A percentile compares a stretch with the other conserved stretches of the same genome.
Conservation (phyloP, 2,888 invertebrate species). For the Lordiphosa fenestrarum region DNA sequence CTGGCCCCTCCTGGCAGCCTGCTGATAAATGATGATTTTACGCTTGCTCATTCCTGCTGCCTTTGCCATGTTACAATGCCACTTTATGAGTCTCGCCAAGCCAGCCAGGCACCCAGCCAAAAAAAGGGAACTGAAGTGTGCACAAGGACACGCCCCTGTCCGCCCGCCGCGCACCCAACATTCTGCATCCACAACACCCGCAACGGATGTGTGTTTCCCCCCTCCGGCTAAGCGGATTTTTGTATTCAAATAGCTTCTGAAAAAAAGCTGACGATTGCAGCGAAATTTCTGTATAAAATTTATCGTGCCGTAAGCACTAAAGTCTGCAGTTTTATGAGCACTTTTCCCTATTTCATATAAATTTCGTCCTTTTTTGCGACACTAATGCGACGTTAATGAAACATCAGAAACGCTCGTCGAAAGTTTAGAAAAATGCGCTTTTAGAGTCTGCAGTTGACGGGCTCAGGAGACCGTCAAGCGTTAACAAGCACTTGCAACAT, state of each 20-base stretch:
- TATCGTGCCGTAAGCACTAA: constrained; percentile 46
- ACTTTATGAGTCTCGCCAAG: constrained; percentile 59
- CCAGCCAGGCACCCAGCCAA: constrained; percentile 15
- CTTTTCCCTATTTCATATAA: constrained; percentile 32
- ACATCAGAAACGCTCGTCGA: constrained; percentile 43
- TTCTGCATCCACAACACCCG: constrained; percentile 22
- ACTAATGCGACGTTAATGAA: constrained; percentile 73
- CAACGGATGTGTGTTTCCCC: constrained; percentile 31
- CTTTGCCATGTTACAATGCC: constrained; percentile 51
- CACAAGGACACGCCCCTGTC: constrained; percentile 12
- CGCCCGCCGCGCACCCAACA: neutral
- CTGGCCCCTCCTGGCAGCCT: constrained; percentile 34
- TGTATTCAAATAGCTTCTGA: constrained; percentile 52
- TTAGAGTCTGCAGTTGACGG: constrained; percentile 54
- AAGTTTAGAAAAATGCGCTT: constrained; percentile 25
- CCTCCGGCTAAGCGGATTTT: constrained; percentile 61
- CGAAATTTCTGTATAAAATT: constrained; percentile 39
- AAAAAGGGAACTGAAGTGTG: constrained; percentile 7
- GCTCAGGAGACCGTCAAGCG: constrained; percentile 27
- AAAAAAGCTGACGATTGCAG: constrained; percentile 61
- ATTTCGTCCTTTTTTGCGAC: constrained; percentile 44
- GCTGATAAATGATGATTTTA: constrained; percentile 67
- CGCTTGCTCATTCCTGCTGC: constrained; percentile 41
- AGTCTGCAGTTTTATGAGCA: constrained; percentile 64
- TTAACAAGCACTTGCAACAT: constrained; percentile 52